phyloP scores from a whole-genome alignment of 2,888 invertebrate genomes.

The Pomacea canaliculata region DNA sequence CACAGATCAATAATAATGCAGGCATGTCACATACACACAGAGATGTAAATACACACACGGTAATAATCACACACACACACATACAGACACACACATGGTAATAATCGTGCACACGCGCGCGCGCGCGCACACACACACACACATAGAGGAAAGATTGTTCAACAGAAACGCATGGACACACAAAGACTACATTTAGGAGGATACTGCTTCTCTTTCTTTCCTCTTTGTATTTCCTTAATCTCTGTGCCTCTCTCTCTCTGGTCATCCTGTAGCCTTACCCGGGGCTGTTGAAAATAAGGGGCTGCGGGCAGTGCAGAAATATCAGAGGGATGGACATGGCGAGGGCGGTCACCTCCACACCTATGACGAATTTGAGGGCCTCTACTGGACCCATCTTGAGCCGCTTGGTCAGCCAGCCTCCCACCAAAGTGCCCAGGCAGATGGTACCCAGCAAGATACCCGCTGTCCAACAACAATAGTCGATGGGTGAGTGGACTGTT shows the following conservation, averaged over 20 bases:
- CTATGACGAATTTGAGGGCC: slow-evolving; percentile 9
- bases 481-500: background rate
- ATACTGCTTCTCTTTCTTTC: too few species aligned
- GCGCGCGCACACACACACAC: too few species aligned
- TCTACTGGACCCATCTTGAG: slow-evolving; percentile 25
- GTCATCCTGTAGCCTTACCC: background rate
- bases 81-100: too few species aligned
- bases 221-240: too few species aligned
- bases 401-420: slow-evolving; percentile 30
- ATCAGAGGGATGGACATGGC: background rate
- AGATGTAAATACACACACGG: background rate
- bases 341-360: background rate
- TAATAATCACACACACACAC: background rate
- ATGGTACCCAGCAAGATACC: slow-evolving; percentile 8
- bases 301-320: background rate
- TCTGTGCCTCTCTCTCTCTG: too few species aligned
- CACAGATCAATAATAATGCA: background rate
- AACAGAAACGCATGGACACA: too few species aligned
- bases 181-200: background rate
- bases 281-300: slow-evolving; percentile 3
- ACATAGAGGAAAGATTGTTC: background rate
- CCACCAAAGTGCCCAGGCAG: slow-evolving; percentile 23
- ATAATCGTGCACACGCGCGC: too few species aligned
- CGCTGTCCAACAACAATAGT: slow-evolving; percentile 5
- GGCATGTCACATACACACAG: background rate